A percentile compares a stretch with the other conserved stretches of the same genome.
Evolutionary conservation across 2,888 invertebrate genomes (phyloP).

Genomic region (Acleris laterana): DNA sequence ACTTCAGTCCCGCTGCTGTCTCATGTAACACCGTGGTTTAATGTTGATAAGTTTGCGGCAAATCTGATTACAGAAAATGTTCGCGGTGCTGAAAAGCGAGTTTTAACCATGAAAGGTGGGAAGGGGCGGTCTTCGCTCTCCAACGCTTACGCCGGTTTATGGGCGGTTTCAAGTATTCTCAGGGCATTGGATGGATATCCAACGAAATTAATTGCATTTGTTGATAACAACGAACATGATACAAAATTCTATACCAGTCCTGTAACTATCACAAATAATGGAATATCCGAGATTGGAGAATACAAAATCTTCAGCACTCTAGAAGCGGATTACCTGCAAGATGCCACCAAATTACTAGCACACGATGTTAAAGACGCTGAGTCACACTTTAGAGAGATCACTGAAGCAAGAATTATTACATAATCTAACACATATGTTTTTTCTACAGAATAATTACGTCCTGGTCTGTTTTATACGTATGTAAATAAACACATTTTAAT

Average conservation of each 20-base stretch:
- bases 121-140: constrained; percentile 3
- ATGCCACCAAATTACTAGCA: constrained; percentile 10
- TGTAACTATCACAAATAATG: constrained; percentile 18
- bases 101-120: constrained; percentile 4
- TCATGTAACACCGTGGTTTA: constrained; percentile 28
- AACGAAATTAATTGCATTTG: constrained; percentile 20
- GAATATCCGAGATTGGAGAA: constrained; percentile 9
- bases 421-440: not conserved
- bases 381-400: constrained; percentile 11
- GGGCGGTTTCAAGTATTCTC: constrained; percentile 14
- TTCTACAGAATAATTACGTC: no score
- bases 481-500: no score
- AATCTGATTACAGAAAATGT: constrained; percentile 23
- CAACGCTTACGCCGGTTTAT: constrained; percentile 18
- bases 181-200: constrained; percentile 17
- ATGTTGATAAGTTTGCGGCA: constrained; percentile 17
- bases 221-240: constrained; percentile 19
- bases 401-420: not conserved
- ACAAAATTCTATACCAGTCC: constrained; percentile 22
- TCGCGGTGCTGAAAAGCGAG: constrained; percentile 10
- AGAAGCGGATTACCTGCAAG: constrained; percentile 17
- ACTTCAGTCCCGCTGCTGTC: constrained; percentile 29
- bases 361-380: constrained; percentile 22
- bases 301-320: constrained; percentile 17
- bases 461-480: no score